Evolutionary conservation across 2,888 invertebrate species (phyloP).

Genomic region (Gibbula magus): DNA sequence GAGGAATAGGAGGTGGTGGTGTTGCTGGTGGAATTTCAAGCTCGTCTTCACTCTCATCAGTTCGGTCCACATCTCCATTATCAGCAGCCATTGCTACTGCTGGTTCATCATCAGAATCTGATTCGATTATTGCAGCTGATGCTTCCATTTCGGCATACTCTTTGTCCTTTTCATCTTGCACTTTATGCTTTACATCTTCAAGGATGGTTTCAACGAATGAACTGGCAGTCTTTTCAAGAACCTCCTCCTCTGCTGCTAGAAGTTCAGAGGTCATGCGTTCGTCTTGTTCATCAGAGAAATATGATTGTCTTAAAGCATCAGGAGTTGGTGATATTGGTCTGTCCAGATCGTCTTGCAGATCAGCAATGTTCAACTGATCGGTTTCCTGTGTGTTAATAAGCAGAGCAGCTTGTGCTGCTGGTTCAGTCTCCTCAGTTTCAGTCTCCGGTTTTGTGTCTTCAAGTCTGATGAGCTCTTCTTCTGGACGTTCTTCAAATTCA

Average conservation of each 20-base stretch:
- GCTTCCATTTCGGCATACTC: conserved; percentile 73
- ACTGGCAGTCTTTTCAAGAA: conserved; percentile 62
- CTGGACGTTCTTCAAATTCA: conserved; percentile 41
- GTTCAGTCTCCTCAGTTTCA: conserved; percentile 40
- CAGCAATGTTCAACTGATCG: conserved; percentile 20
- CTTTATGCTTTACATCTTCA: conserved; percentile 65
- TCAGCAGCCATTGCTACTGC: background rate
- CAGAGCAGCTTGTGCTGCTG: background rate
- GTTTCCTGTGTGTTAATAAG: background rate
- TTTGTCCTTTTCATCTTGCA: conserved; percentile 38
- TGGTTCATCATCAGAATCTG: conserved; percentile 46
- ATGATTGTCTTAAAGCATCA: conserved; percentile 63
- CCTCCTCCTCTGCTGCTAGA: conserved; percentile 40
- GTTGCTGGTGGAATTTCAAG: conserved; percentile 5
- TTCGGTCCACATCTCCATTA: conserved; percentile 26
- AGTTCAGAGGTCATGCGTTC: conserved; percentile 7
- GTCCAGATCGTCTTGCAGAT: conserved; percentile 76
- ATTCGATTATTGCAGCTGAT: conserved; percentile 50
- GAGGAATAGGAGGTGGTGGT: conserved; percentile 20
- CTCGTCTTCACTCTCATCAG: conserved; percentile 20
- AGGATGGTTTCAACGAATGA: conserved; percentile 70
- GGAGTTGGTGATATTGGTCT: conserved; percentile 78
- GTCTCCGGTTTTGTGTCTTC: conserved; percentile 44
- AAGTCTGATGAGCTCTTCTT: conserved; percentile 46
- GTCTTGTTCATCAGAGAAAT: conserved; percentile 45